Percentiles rank a stretch among this genome's conserved stretches.
phyloP scores from a whole-genome alignment of 1,140 invertebrate genomes.

The Trinorchestia longiramus region DNA sequence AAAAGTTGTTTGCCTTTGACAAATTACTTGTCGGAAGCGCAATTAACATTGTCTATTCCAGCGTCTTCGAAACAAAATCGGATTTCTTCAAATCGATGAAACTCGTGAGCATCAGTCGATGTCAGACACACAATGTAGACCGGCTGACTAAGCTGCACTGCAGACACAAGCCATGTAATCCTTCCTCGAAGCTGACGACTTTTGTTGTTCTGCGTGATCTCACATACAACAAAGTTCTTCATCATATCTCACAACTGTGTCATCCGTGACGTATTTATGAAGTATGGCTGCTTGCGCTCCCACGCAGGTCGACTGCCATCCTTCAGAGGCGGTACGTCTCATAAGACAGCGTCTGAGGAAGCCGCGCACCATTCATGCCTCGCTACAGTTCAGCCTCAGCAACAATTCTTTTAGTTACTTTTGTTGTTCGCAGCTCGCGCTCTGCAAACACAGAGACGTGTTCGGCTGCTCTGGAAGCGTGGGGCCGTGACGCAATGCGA shows the following conservation, averaged over 20 bases:
- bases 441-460: conserved; percentile 3
- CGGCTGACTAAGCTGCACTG: not conserved
- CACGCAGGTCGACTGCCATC: not conserved
- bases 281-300: not conserved
- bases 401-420: not conserved
- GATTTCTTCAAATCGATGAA: not conserved
- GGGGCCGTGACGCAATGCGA: conserved; percentile 24
- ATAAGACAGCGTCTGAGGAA: not conserved
- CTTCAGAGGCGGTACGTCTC: not conserved
- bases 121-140: not conserved
- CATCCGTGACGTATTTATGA: not conserved
- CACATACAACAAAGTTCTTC: not conserved
- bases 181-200: not conserved
- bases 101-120: not conserved
- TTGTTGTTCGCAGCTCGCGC: not conserved
- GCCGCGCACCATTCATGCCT: not conserved
- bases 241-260: not conserved
- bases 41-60: not conserved
- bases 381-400: not conserved
- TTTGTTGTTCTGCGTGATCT: not conserved
- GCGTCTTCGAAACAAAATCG: not conserved
- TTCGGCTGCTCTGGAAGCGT: not conserved
- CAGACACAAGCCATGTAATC: not conserved
- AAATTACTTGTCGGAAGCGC: not conserved
- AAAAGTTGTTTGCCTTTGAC: not conserved